Evolutionary conservation across 2,888 invertebrate genomes (phyloP).

Genomic region (Ypsolopha sequella): DNA sequence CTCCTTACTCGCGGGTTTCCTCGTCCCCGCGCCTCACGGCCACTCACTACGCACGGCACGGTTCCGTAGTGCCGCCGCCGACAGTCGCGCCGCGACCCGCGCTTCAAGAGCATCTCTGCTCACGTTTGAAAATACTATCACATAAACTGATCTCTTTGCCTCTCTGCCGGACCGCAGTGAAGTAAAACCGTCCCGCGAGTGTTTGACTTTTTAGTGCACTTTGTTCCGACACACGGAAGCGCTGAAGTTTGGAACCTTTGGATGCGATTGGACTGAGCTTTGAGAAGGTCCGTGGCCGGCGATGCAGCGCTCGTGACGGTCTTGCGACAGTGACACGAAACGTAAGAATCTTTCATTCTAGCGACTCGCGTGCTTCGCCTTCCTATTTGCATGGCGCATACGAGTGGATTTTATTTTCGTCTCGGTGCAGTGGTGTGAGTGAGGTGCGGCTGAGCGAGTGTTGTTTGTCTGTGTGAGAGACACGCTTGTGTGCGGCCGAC

Average conservation of each 20-base stretch:
- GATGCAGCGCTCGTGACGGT: slow-evolving; percentile 68
- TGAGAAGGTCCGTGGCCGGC: slow-evolving; percentile 55
- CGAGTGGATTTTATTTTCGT: slow-evolving; percentile 70
- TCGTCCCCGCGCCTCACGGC: slow-evolving; percentile 71
- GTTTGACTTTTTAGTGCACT: slow-evolving; percentile 57
- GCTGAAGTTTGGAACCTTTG: slow-evolving; percentile 27
- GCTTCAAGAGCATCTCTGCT: slow-evolving; percentile 40
- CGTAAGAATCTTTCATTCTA: slow-evolving; percentile 62
- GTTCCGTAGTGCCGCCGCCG: slow-evolving; percentile 53
- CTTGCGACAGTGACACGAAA: slow-evolving; percentile 65
- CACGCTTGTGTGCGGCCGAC: slow-evolving; percentile 34
- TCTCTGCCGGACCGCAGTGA: slow-evolving; percentile 39
- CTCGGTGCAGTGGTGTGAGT: slow-evolving; percentile 55
- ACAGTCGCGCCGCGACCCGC: slow-evolving; percentile 63
- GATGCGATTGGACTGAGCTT: slow-evolving; percentile 48
- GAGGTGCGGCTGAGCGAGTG: slow-evolving; percentile 32
- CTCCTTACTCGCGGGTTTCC: slow-evolving; percentile 69
- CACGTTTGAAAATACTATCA: slow-evolving; percentile 34
- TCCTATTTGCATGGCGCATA: slow-evolving; percentile 69
- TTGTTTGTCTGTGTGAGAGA: slow-evolving; percentile 31
- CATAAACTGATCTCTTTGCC: slow-evolving; percentile 53
- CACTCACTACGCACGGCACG: slow-evolving; percentile 64
- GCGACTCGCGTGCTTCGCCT: slow-evolving; percentile 51
- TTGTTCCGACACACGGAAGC: slow-evolving; percentile 40
- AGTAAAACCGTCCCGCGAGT: slow-evolving; percentile 36